These are phyloP conservation scores for Propithecus perrieri DNA, from an alignment of 2,797 vertebrate species.

Conservation along the genomic window DNA sequence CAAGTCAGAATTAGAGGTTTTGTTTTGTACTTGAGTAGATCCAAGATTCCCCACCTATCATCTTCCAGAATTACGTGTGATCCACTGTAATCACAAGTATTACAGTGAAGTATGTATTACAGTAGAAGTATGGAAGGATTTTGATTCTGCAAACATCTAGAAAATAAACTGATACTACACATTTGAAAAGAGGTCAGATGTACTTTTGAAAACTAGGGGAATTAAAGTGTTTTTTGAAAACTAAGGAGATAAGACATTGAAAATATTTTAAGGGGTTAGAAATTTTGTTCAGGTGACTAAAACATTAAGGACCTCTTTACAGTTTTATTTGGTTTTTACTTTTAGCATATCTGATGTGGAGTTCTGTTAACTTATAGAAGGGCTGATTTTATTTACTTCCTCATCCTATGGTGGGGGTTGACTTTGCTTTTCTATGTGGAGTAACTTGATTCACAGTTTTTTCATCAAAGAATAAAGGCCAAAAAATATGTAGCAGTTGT, in stretches of 20 bases:
- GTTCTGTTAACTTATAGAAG: background rate
- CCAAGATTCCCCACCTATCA: background rate
- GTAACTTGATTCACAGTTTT: background rate
- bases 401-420: background rate
- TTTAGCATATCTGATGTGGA: background rate
- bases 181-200: constrained; percentile 5
- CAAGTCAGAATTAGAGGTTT: background rate
- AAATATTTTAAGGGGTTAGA: background rate
- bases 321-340: background rate
- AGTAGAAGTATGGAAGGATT: background rate
- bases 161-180: background rate
- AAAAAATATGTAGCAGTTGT: background rate
- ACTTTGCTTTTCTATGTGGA: background rate
- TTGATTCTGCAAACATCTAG: background rate
- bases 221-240: background rate
- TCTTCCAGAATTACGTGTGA: background rate
- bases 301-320: background rate
- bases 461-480: background rate
- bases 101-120: background rate
- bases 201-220: background rate
- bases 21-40: background rate
- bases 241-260: background rate
- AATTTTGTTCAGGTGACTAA: background rate
- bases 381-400: background rate
- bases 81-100: background rate